Base-by-base conservation (phyloP, 2,888 invertebrate genomes). In the Eumacrocentrus americanus region DNA sequence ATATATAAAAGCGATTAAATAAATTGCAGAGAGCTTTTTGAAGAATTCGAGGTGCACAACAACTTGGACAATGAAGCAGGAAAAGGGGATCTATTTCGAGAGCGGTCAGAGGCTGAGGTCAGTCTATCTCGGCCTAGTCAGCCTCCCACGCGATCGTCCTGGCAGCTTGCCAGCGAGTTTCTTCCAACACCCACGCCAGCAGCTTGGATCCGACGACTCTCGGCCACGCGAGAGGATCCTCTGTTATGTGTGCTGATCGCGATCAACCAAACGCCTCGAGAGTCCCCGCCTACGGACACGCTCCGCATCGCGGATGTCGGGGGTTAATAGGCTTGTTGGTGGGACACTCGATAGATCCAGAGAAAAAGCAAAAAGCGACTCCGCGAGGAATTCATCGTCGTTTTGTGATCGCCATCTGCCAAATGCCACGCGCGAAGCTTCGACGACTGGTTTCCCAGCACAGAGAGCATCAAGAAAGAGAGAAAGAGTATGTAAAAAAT, bases 51-150 rank as follows among this genome's bases (percentile, higher is more conserved):
- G 18, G 23, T 20, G 4, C 9, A n/a, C n/a, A n/a, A n/a, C n/a
- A n/a, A n/a, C n/a, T n/a, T n/a, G n/a, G n/a, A n/a, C n/a, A n/a
- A n/a, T 35, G 56, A 22, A 23, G 14, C 23, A 29, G 22, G n/a
- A 38, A 18, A 20, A 46, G 18, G 52, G 57, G 67, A 70, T 72
- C 75, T 80, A 80, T 80, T 80, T 80, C 71, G 75, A 76, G 80
- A 79, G 80, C 79, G 80, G 80, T 80, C 79, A 80, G 79, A 80
- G 80, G 80, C 80, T 80, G 80, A 76, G 78, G 78, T 78, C 75
- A 72, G 73, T 76, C 78, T 78, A 79, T 79, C 78, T 77, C 75
- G 73, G 73, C 76, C 78, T 78, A 79, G 79, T 79, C 77, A 79
- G 77, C 77, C 78, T 78, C 80, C 80, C 75, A 79, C 79, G 75